These are phyloP conservation scores for Lacanobia wlatinum DNA, from an alignment of 2,888 invertebrate genomes.

Conservation along the genomic window DNA sequence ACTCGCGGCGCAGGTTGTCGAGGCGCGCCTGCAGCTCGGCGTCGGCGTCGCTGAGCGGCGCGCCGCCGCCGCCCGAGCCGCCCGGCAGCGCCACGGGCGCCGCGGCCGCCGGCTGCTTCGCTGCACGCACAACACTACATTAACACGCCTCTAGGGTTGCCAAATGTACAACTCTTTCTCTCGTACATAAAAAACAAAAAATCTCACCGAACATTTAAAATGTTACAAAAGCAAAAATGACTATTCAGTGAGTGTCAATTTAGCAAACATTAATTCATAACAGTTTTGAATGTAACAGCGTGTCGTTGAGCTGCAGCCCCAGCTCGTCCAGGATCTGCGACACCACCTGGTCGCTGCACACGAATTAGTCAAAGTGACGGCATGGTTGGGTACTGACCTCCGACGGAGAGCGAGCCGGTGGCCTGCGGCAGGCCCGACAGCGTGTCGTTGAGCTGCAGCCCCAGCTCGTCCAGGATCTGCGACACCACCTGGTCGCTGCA, in stretches of 20 bases:
- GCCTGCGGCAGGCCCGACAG: slow-evolving; percentile 96
- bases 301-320: slow-evolving; percentile 98
- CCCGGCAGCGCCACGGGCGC: slow-evolving; percentile 85
- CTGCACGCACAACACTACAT: slow-evolving; percentile 68
- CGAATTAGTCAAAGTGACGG: background rate
- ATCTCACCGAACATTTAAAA: too few relatives aligned
- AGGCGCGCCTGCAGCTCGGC: slow-evolving; percentile 99
- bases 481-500: slow-evolving; percentile 97
- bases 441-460: slow-evolving; percentile 98
- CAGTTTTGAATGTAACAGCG: too few relatives aligned
- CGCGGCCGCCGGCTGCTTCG: slow-evolving; percentile 92
- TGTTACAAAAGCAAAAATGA: too few relatives aligned
- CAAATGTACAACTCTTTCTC: too few relatives aligned
- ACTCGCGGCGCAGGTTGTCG: slow-evolving; percentile 98
- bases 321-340: slow-evolving; percentile 99
- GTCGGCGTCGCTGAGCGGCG: slow-evolving; percentile 94
- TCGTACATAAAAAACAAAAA: too few relatives aligned
- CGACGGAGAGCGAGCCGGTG: slow-evolving; percentile 90
- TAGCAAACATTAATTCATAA: too few relatives aligned
- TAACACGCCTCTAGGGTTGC: background rate
- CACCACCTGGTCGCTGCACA: too few relatives aligned
- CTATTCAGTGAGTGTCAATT: too few relatives aligned
- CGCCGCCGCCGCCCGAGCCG: slow-evolving; percentile 86
- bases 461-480: slow-evolving; percentile 99
- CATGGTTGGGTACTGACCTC: slow-evolving; percentile 77